Percentiles rank a stretch among this genome's conserved stretches.
Evolutionary conservation across 2,113 vertebrate species (phyloP).

Genomic region (Hypocryptadius cinnamomeus): DNA sequence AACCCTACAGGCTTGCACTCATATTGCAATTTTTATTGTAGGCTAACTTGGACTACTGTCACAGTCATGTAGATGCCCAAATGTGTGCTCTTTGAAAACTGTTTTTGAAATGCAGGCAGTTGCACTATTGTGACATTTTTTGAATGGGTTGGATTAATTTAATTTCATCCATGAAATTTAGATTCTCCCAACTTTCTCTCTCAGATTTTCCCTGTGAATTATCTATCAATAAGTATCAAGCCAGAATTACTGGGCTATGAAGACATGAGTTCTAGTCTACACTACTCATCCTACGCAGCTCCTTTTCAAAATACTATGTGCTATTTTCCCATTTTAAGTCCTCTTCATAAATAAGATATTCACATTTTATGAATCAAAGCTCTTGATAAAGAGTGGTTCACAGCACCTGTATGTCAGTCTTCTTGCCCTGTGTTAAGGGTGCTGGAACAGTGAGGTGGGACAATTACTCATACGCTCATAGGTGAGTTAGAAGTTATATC

Average conservation of each 20-base stretch:
- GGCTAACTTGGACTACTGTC: neutral
- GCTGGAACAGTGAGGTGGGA: neutral
- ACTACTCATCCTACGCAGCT: neutral
- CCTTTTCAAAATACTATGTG: neutral
- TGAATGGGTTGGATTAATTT: neutral
- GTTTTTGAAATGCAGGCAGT: neutral
- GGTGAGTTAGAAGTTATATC: neutral
- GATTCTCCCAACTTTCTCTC: neutral
- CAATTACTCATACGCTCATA: neutral
- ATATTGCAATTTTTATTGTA: neutral
- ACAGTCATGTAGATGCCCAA: neutral
- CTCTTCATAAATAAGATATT: neutral
- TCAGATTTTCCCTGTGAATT: neutral
- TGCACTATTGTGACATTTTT: neutral
- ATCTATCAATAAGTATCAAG: neutral
- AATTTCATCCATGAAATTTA: neutral
- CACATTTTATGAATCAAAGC: neutral
- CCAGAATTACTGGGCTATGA: neutral
- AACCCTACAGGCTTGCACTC: neutral
- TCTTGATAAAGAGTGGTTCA: neutral
- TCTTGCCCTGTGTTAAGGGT: neutral
- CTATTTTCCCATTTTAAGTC: neutral
- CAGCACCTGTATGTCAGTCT: neutral
- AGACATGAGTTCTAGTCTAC: neutral
- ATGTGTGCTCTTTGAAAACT: neutral